Conservation (phyloP, 2,888 invertebrate genomes). For the Priocnemis perturbator region DNA sequence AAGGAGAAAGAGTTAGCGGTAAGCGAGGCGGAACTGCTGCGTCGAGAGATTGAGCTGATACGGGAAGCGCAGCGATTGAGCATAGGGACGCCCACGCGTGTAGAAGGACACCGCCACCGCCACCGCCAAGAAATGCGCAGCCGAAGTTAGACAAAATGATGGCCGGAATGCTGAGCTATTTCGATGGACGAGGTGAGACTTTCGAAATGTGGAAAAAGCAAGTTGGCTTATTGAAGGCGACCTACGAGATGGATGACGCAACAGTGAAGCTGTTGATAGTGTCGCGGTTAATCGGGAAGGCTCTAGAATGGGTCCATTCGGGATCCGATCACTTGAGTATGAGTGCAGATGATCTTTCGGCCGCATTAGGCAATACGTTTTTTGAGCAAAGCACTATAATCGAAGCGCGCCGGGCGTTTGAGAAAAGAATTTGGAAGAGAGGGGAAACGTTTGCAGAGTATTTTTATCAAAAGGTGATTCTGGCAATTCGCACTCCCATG, state of each 20-base stretch:
- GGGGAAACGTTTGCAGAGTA: too few species aligned
- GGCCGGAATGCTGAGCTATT: background rate
- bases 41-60: background rate
- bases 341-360: background rate
- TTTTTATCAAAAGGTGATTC: too few species aligned
- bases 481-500: background rate
- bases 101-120: background rate
- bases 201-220: slow-evolving; percentile 2
- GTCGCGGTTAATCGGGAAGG: background rate
- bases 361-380: background rate
- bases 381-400: background rate
- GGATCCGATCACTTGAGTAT: background rate
- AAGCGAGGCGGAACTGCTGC: background rate
- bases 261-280: background rate
- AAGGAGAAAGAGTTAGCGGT: slow-evolving; percentile 6
- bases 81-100: background rate
- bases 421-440: too few species aligned
- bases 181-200: background rate
- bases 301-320: slow-evolving; percentile 5
- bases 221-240: background rate
- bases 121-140: background rate
- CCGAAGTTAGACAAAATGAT: background rate
- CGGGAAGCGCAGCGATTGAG: background rate
- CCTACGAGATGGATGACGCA: background rate
- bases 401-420: background rate